phyloP scores from a whole-genome alignment of 1,140 invertebrate species.

The Pomacea maculata region DNA sequence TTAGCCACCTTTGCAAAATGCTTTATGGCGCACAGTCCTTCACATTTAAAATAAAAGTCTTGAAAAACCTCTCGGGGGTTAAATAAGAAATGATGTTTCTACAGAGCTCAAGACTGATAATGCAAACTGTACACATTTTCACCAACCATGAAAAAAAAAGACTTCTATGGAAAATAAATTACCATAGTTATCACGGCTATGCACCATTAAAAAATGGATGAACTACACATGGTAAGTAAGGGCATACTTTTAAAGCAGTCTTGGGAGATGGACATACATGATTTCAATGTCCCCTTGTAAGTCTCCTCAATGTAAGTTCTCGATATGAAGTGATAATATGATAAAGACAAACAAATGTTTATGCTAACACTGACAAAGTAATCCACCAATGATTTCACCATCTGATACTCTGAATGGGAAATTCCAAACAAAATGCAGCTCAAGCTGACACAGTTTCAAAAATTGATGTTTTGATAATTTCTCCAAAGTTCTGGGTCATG shows the following conservation, averaged over 20 bases:
- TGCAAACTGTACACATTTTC: no score
- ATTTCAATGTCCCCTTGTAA: background rate
- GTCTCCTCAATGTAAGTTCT: background rate
- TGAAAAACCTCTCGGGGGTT: no score
- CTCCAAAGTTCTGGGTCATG: slow-evolving; percentile 79
- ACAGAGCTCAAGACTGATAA: no score
- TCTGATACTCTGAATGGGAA: background rate
- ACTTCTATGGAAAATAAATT: no score
- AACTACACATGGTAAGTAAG: no score
- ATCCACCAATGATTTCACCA: background rate
- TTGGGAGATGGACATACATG: no score
- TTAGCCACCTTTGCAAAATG: slow-evolving; percentile 10
- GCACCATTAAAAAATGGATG: no score
- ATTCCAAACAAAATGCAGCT: slow-evolving; percentile 31
- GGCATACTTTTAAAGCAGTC: no score
- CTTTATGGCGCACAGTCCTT: background rate
- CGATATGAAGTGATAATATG: background rate
- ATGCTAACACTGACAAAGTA: background rate
- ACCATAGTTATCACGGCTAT: no score
- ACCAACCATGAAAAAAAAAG: no score
- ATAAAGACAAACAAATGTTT: background rate
- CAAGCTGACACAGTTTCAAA: slow-evolving; percentile 88
- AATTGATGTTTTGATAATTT: slow-evolving; percentile 92
- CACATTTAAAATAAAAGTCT: no score
- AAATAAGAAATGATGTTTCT: no score